Evolutionary conservation across 2,888 invertebrate species (phyloP), one percentile per base, ranked within the genome.

Genomic region (Heliconius hortense): DNA sequence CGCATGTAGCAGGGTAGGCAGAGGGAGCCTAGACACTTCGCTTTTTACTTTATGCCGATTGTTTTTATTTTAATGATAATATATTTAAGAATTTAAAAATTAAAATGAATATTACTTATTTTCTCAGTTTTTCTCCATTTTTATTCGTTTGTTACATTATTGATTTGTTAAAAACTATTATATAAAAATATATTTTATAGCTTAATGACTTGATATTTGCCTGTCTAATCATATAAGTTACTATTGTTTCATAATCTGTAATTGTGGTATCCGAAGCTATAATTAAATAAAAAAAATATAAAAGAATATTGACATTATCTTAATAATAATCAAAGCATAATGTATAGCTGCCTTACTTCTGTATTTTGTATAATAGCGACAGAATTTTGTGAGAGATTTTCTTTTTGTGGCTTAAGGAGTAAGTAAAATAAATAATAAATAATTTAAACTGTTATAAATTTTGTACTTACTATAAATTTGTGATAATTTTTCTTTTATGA

Each of bases 341-440:
- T 87, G 76, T 81, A 83, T 60, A 87, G 87, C 75, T 96, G 96
- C 82, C 96, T 96, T 0, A 95, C 94, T 71, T 95, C 96, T 4
- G 96, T 97, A 80, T 96, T 96, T 89, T 97, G 97, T 90, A 97
- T 98, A 79, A 95, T 97, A 79, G 96, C 96, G 63, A 97, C 97
- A 80, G 97, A 98, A 87, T 97, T 97, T 90, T 97, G 97, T 88
- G 97, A 97, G 89, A 91, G 97, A 82, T 97, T 97, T 89, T 97
- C 97, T 13, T 98, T 96, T 90, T 97, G 97, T 91, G 97, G 97
- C 78, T 90, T 97, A 84, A 93, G 96, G 94, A 96, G 97, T 97
- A 90, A 92, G 95, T 90, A n/a, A 28, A 26, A 67, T 24, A 48
- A 48, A 48, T 21, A 18, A 18, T 26, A 70, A 18, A 59, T 31